Base-by-base conservation (phyloP, 1,140 invertebrate species). In the Drosophila sproati region DNA sequence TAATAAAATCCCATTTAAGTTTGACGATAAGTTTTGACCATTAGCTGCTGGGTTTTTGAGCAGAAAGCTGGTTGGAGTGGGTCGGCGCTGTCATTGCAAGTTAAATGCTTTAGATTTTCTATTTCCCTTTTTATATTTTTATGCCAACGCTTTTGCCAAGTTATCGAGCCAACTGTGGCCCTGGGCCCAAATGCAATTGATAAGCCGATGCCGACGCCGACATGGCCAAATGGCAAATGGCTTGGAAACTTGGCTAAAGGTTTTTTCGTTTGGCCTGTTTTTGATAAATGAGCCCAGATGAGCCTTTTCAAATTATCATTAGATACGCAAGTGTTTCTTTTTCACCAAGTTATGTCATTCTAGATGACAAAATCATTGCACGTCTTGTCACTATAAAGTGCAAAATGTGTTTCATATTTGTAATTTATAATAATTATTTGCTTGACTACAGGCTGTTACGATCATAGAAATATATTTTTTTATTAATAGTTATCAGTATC, bases 1-100 rank as follows among this genome's bases (percentile, higher is more conserved):
- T 86, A 86, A 86, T 86, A 86, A 86, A 86, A 86, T 86, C 82
- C 82, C 82, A 86, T 86, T 86, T 86, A 86, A 86, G 82, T 86
- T 86, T 86, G 82, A 81, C 82, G 82, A 86, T 86, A 86, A 86
- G 78, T 86, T 86, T 86, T 83, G 82, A 80, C 82, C 82, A 86
- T 86, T 86, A 86, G 82, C 77, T 59, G 67, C 70, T 68, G 60
- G 56, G 63, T 70, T 73, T 43, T 57, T 54, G 20, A 20, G 20
- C 20, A 20, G 20, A 20, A 20, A 20, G 20, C 20, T 20, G 20
- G 20, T 67, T 62, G 41, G 32, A 41, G 39, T 41, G 39, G 39
- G 3, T 39, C 10, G 39, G 39, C 34, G 59, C 57, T 85, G 81
- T 85, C 82, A 80, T 66, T 78, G 82, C 70, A 77, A 85, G 82